A percentile compares a stretch with the other conserved stretches of the same genome.
phyloP scores from a whole-genome alignment of 2,113 vertebrate genomes.

The Mobula birostris region DNA sequence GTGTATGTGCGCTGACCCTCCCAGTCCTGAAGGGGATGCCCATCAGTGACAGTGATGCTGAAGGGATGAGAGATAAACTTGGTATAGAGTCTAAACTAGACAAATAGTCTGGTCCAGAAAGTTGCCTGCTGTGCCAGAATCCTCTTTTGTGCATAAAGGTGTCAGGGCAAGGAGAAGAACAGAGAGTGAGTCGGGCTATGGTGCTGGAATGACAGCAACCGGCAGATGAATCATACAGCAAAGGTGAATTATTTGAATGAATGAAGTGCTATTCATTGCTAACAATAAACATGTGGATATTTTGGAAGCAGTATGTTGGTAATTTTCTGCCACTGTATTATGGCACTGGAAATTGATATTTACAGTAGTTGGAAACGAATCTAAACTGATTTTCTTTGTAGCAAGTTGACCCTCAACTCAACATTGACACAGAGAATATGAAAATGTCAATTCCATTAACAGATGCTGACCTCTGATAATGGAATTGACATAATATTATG shows the following conservation, averaged over 20 bases:
- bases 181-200: too few relatives aligned
- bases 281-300: not conserved
- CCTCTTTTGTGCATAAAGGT: too few relatives aligned
- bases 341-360: not conserved
- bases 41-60: too few relatives aligned
- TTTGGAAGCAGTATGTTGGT: not conserved
- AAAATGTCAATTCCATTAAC: conserved; percentile 30
- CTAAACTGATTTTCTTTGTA: not conserved
- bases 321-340: not conserved
- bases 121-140: too few relatives aligned
- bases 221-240: not conserved
- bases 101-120: too few relatives aligned
- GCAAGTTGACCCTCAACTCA: not conserved
- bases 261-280: not conserved
- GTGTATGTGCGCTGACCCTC: too few relatives aligned
- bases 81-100: too few relatives aligned
- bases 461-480: conserved; percentile 22
- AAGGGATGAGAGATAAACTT: too few relatives aligned
- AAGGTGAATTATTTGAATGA: not conserved
- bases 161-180: too few relatives aligned
- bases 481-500: not conserved
- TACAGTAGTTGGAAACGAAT: not conserved
- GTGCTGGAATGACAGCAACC: not conserved
- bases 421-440: conserved; percentile 6
- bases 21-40: too few relatives aligned